Percentiles rank a stretch among this genome's conserved stretches.
Conservation (phyloP, 2,888 invertebrate species). For the Chouioia cunea region DNA sequence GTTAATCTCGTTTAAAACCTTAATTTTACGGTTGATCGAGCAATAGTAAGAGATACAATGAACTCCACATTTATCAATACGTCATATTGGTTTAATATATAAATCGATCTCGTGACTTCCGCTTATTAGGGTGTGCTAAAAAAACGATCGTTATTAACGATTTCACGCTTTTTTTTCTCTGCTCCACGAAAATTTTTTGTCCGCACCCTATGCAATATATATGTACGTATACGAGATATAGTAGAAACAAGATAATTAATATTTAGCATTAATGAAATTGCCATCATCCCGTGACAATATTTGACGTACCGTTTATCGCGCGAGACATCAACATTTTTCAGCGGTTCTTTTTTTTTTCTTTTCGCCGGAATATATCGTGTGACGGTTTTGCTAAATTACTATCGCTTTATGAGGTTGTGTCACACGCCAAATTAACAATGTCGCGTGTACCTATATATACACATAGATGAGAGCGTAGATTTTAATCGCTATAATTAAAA, state of each 20-base stretch:
- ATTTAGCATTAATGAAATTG: conserved; percentile 24
- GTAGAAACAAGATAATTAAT: conserved; percentile 25
- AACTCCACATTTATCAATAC: too few relatives aligned
- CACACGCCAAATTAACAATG: too few relatives aligned
- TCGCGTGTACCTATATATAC: too few relatives aligned
- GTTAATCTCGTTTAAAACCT: too few relatives aligned
- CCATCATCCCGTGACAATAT: background rate
- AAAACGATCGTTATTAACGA: conserved; percentile 37
- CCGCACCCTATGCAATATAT: too few relatives aligned
- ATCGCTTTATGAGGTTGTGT: too few relatives aligned
- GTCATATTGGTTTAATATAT: conserved; percentile 27
- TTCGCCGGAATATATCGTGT: background rate
- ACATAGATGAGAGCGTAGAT: too few relatives aligned
- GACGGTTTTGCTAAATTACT: background rate
- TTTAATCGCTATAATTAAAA: too few relatives aligned
- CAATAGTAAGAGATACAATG: too few relatives aligned
- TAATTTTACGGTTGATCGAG: too few relatives aligned
- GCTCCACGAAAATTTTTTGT: too few relatives aligned
- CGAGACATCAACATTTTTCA: background rate
- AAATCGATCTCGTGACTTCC: conserved; percentile 39
- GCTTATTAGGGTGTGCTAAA: conserved; percentile 40
- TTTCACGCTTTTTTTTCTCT: conserved; percentile 34
- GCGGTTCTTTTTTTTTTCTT: conserved; percentile 5
- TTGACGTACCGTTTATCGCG: background rate
- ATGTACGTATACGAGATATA: background rate